These are phyloP conservation scores for Hipposideros larvatus DNA, from an alignment of 2,797 vertebrate species.

Conservation along the genomic window DNA sequence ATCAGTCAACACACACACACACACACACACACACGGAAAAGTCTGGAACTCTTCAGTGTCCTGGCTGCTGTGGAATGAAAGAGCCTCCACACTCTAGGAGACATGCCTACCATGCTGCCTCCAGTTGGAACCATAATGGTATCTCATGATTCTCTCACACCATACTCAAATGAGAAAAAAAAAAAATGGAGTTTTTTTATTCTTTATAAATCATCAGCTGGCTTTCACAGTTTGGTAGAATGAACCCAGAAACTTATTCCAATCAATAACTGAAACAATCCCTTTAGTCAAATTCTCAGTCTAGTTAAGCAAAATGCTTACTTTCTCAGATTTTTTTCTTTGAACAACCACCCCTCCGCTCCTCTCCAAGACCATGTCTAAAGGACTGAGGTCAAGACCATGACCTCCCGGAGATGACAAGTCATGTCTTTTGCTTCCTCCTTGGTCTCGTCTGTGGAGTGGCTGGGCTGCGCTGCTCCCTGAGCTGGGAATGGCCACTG, in stretches of 20 bases:
- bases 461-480: not conserved
- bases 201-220: not conserved
- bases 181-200: not conserved
- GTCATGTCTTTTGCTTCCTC: not conserved
- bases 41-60: not conserved
- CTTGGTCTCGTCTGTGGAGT: not conserved
- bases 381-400: not conserved
- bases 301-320: not conserved
- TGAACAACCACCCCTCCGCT: not conserved
- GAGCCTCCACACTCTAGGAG: not conserved
- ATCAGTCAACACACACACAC: not conserved
- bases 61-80: not conserved
- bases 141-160: not conserved
- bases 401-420: not conserved
- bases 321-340: not conserved
- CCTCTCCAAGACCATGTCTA: not conserved
- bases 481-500: not conserved
- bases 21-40: not conserved
- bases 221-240: not conserved
- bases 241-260: not conserved
- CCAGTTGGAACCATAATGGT: not conserved
- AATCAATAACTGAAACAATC: not conserved
- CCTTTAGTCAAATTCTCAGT: not conserved
- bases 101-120: no score
- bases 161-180: not conserved